Base-by-base conservation (phyloP, 2,888 invertebrate genomes). In the Drosophila mimica region DNA sequence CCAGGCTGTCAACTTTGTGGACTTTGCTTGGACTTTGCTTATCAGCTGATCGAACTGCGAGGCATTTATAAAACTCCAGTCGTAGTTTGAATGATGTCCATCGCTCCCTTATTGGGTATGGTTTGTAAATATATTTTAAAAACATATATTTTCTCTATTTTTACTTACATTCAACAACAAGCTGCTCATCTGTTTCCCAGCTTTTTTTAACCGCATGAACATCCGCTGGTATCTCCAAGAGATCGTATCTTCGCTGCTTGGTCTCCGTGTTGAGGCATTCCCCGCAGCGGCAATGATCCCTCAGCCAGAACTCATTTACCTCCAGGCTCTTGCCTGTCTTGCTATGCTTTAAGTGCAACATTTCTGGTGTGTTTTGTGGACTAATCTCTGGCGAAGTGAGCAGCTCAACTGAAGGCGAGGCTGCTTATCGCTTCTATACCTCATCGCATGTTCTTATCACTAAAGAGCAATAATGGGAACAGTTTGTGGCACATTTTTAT, bases 211-310 rank as follows among this genome's bases (percentile, higher is more conserved):
- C 53, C 0, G 95, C 93, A 38, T 83, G 89, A 0, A 94, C 92
- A 66, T 95, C 91, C 11, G 90, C 93, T 0, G 95, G 94, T 53
- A 95, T 93, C 30, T 94, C 94, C 48, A 95, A 80, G 53, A 95
- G 92, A 90, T 95, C 94, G 36, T 93, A 92, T 60, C 94, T 94
- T 80, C 95, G 94, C 91, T 96, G 96, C 72, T 94, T 94, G 0
- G 95, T 95, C 34, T 92, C 92, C 0, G 91, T 84, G 82, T 95
- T 95, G 86, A 95, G 95, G 81, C 96, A 96, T 36, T 91, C 84
- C 0, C 89, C 66, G 88, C 96, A 96, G 69, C 95, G 91, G 65
- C 93, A 94, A 74, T 94, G 93, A 80, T 94, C 93, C 4, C 93
- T 89, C n/a, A 93, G 79, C 93, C 93, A 93, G 79, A 88, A 90